phyloP scores from a whole-genome alignment of 2,888 invertebrate genomes.

The Orthosia gothica region DNA sequence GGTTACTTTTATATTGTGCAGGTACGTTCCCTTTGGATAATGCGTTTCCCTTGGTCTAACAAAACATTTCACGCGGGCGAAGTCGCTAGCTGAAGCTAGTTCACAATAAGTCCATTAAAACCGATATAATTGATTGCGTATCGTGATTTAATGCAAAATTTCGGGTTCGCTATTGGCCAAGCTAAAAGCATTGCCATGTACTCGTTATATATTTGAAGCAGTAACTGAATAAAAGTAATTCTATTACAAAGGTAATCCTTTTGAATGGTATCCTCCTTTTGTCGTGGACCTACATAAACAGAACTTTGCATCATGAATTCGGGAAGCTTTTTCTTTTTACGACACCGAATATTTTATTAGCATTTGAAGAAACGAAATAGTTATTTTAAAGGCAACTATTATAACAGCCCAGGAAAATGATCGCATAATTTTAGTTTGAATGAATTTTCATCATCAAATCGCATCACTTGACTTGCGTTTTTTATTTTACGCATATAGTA shows the following conservation, averaged over 20 bases:
- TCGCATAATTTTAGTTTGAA: too few species aligned
- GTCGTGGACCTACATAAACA: conserved; percentile 35
- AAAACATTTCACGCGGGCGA: too few species aligned
- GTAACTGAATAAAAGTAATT: conserved; percentile 53
- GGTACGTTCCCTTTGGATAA: too few species aligned
- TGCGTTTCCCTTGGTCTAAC: too few species aligned
- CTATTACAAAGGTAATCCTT: conserved; percentile 53
- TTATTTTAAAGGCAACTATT: background rate
- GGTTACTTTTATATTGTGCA: too few species aligned
- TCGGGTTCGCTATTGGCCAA: conserved; percentile 38
- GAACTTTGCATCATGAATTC: conserved; percentile 42
- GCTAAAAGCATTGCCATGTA: conserved; percentile 67
- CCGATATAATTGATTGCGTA: conserved; percentile 64
- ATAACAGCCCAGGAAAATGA: too few species aligned
- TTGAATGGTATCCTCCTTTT: conserved; percentile 41
- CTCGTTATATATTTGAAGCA: conserved; percentile 60
- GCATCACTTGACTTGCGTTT: too few species aligned
- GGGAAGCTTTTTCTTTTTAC: conserved; percentile 31
- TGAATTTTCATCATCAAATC: too few species aligned
- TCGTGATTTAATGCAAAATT: conserved; percentile 67
- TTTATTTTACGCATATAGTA: too few species aligned
- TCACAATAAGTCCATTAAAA: conserved; percentile 60
- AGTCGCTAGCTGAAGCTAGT: too few species aligned
- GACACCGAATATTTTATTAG: conserved; percentile 18
- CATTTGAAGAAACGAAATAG: background rate